Base-by-base conservation (phyloP, 1,140 invertebrate species). In the Brachionus plicatilis region DNA sequence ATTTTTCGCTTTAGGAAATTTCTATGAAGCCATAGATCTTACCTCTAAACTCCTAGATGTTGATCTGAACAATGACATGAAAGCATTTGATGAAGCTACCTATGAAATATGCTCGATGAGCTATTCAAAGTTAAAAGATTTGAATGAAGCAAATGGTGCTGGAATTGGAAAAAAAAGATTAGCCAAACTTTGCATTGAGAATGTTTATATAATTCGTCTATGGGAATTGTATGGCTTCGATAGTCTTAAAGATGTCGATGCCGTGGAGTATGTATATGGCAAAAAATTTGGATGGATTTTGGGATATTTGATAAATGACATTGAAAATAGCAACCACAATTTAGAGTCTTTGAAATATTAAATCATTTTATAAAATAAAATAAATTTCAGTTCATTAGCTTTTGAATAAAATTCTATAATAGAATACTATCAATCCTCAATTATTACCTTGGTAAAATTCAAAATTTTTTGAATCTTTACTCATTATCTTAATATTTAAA, bases 51-150 rank as follows among this genome's bases (percentile, higher is more conserved):
- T 76, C 0, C 24, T 76, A 2, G 14, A 50, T 27, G 24, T 76
- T 12, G 12, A 47, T 76, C 50, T 68, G 0, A 43, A 68, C 5
- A 65, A 82, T 68, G 33, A 82, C 33, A 41, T 82, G 53, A 27
- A 82, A 33, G 53, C 24, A 14, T 82, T 82, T 47, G 33, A 68
- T 65, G 53, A 82, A 33, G 24, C 53, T 11, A 82, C 79, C 2
- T 82, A 82, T 27, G n/a, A 24, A 27, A 41, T 82, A 45, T 82
- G 79, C 20, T 82, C 79, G 65, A 82, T 82, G 79, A 65, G n/a
- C 24, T 82, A 82, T 82, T 24, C 50, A 9, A 8, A 82, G 27
- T 20, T 82, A 7, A 82, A 68, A 41, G n/a, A 65, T 27, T 14
- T 82, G 20, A 68, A 82, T n/a, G 17, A 66, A 6, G 24, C 29